These are phyloP conservation scores for Yasuhikotakia modesta DNA, from an alignment of 2,797 vertebrate species.

Conservation along the genomic window DNA sequence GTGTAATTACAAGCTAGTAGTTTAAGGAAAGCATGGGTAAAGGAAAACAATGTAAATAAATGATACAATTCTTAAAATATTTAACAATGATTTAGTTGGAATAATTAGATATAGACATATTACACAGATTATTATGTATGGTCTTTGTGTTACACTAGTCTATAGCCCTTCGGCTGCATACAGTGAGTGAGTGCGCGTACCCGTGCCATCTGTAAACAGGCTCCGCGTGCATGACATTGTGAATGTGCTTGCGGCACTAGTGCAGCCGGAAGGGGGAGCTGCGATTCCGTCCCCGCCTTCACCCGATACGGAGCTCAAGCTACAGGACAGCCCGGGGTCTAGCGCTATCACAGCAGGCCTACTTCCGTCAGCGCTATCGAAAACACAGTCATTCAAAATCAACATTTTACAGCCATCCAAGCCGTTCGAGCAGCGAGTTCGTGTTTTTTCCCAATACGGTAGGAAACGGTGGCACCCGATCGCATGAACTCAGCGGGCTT, in stretches of 20 bases:
- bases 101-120: not conserved
- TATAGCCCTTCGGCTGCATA: not conserved
- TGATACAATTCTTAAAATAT: too few species aligned
- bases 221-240: slow-evolving; percentile 49
- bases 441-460: slow-evolving; percentile 53
- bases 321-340: slow-evolving; percentile 60
- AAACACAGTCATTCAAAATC: slow-evolving; percentile 17
- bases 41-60: too few species aligned
- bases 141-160: not conserved
- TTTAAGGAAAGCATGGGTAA: too few species aligned
- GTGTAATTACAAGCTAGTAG: too few species aligned
- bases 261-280: slow-evolving; percentile 59
- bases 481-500: too few species aligned
- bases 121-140: not conserved
- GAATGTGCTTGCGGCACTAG: slow-evolving; percentile 36
- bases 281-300: slow-evolving; percentile 49
- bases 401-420: not conserved
- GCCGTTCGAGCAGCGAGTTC: slow-evolving; percentile 33
- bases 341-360: slow-evolving; percentile 67
- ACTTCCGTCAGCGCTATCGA: slow-evolving; percentile 69
- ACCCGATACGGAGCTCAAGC: slow-evolving; percentile 53
- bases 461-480: slow-evolving; percentile 31
- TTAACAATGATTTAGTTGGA: not conserved
- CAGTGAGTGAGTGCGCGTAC: not conserved
- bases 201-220: slow-evolving; percentile 6